Base-by-base conservation (phyloP, 1,140 invertebrate genomes). In the Tigriopus japonicus region DNA sequence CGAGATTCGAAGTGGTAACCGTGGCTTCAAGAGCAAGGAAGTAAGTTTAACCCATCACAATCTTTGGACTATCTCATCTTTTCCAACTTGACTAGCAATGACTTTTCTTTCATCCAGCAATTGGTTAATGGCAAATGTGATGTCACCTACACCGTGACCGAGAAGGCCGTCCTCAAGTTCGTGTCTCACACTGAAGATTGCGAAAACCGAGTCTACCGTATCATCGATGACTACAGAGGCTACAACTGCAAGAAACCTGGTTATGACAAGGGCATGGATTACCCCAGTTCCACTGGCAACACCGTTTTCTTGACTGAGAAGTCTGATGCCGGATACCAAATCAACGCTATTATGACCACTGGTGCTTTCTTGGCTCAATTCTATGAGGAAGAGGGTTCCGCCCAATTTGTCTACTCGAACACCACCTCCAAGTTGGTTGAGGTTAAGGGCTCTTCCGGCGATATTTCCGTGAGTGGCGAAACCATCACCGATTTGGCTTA, bases 161-260 rank as follows among this genome's bases (percentile, higher is more conserved):
- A 61, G 2, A 19, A 35, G 12, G 19, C 23, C 5, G 35, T 53
- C 21, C 15, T 35, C 13, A 56, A 51, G 19, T 55, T 52, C 15
- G 59, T 61, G 7, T 13, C 13, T 13, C 59, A 61, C 23, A 56
- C 40, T 17, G 35, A 35, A 24, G 59, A 61, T 40, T 61, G 59
- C 51, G 41, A 28, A 15, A 28, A 61, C 51, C 12, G 59, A 5
- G 17, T 24, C 6, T 49, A 24, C 43, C 14, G 43, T 13, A 19
- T 56, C 45, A 55, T 61, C 40, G 59, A 61, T 51, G 51, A 61
- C 28, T 61, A 52, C 49, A 58, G 59, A 40, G 59, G 59, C 49
- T 14, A 24, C 14, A 15, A n/a, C 6, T 61, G 59, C 40, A 21
- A 61, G 17, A 19, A 61, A 5, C 55, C 55, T n/a, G 24, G 42